Evolutionary conservation across 2,797 vertebrate genomes (phyloP).

Genomic region (Aeoliscus strigatus): DNA sequence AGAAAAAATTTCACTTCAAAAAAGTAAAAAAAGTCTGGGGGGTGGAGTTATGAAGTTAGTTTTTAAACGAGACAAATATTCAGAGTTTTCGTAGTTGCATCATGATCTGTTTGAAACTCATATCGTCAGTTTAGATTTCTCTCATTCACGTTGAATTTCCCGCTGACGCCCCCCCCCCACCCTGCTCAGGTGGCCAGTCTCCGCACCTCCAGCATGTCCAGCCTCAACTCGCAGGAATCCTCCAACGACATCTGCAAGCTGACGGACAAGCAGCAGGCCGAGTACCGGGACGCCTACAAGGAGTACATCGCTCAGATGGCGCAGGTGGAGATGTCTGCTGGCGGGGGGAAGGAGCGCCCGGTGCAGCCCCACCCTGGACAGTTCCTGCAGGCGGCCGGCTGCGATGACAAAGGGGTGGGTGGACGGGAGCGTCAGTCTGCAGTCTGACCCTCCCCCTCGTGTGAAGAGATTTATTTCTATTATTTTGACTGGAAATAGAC

Average conservation of each 20-base stretch:
- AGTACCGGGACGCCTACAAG: slow-evolving; percentile 93
- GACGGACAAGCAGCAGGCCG: slow-evolving; percentile 96
- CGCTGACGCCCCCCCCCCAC: slow-evolving; percentile 3
- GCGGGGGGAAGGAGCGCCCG: slow-evolving; percentile 78
- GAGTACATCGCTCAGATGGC: slow-evolving; percentile 98
- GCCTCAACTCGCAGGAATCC: slow-evolving; percentile 98
- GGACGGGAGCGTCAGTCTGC: slow-evolving; percentile 23
- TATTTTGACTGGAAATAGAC: too few relatives aligned
- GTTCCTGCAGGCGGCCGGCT: slow-evolving; percentile 69
- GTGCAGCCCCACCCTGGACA: slow-evolving; percentile 81
- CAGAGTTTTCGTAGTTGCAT: too few relatives aligned
- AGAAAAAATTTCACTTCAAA: too few relatives aligned
- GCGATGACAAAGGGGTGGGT: slow-evolving; percentile 82
- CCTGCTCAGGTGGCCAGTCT: slow-evolving; percentile 78
- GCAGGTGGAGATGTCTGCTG: slow-evolving; percentile 84
- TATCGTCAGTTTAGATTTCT: too few relatives aligned
- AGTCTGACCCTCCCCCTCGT: too few relatives aligned
- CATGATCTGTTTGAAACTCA: slow-evolving; percentile 40
- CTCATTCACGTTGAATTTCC: too few relatives aligned
- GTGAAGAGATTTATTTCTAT: too few relatives aligned
- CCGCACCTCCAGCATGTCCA: slow-evolving; percentile 90
- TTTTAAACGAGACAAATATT: too few relatives aligned
- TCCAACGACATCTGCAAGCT: slow-evolving; percentile 94
- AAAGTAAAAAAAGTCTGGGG: too few relatives aligned
- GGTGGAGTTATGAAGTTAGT: too few relatives aligned